Evolutionary conservation across 2,888 invertebrate genomes (phyloP), one percentile per base, ranked within the genome.

Genomic region (Balanococcus diminutus): DNA sequence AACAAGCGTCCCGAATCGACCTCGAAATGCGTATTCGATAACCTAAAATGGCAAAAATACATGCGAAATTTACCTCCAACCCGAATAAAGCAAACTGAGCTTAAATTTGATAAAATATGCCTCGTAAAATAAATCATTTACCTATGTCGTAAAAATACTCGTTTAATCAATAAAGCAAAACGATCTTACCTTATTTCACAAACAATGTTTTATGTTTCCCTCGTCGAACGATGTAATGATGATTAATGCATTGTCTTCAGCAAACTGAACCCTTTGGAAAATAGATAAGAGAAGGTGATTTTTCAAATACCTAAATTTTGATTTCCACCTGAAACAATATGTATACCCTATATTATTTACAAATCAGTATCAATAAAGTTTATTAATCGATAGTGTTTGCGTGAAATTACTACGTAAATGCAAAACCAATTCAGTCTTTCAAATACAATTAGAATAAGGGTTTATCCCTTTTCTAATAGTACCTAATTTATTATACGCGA

Each of bases 141-240:
- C 32, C 36, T 79, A 36, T 36, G 75, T 79, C 75, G 36, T 79
- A 79, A 79, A 79, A 79, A 36, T 32, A 32, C 19, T 36, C 36
- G 25, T 79, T 79, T 79, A 79, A 79, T 79, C 75, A 79, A 79
- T 79, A 79, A 79, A 79, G 36, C 75, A 79, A 79, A 79, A 79
- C 75, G 31, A 79, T 79, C 75, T 79, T 79, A 79, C 75, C 75
- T 79, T 79, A 79, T 79, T 79, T 79, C 19, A 79, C 36, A 79
- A 79, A 79, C 75, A 79, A 79, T 79, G 36, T 79, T 79, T 79
- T 79, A 79, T 79, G 36, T 79, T 36, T 36, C 28, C 36, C 75
- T 79, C 28, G 32, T 32, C 36, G 56, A 19, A 28, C 75, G 36
- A 36, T 79, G 32, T 31, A 79, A 79, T 79, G 36, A 36, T 79